These are phyloP conservation scores for Myxocyprinus asiaticus DNA, from an alignment of 2,113 vertebrate genomes.

Conservation along the genomic window DNA sequence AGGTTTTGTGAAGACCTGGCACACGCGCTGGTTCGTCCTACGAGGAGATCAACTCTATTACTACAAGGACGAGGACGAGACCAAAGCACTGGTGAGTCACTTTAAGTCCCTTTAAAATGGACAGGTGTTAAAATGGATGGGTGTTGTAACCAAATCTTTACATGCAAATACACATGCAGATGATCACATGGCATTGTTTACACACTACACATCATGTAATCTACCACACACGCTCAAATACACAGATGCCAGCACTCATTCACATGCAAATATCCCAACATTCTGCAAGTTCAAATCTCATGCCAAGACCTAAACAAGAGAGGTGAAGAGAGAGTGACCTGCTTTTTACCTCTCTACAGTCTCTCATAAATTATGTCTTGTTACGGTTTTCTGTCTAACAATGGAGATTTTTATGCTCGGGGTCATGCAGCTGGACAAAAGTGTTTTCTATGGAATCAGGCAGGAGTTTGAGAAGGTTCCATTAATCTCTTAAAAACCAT, in stretches of 20 bases:
- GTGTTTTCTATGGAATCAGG: slow-evolving; percentile 12
- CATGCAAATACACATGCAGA: background rate
- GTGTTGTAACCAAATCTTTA: background rate
- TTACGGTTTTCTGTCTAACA: background rate
- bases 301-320: background rate
- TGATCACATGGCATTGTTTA: background rate
- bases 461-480: slow-evolving; percentile 2
- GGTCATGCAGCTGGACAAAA: slow-evolving; percentile 27
- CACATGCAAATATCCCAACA: background rate
- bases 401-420: slow-evolving; percentile 23
- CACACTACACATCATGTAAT: background rate
- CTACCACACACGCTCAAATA: background rate
- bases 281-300: background rate
- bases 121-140: background rate
- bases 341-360: background rate
- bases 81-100: slow-evolving; percentile 89
- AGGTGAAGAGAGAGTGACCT: slow-evolving; percentile 24
- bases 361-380: slow-evolving; percentile 11
- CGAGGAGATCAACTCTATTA: slow-evolving; percentile 91
- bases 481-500: slow-evolving; percentile 11
- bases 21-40: slow-evolving; percentile 96
- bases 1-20: slow-evolving; percentile 99
- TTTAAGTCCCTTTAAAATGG: no score
- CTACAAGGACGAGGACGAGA: slow-evolving; percentile 98
- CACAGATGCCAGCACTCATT: background rate